Evolutionary conservation across 2,797 vertebrate species (phyloP).

Genomic region (Halcyon chelicuti): DNA sequence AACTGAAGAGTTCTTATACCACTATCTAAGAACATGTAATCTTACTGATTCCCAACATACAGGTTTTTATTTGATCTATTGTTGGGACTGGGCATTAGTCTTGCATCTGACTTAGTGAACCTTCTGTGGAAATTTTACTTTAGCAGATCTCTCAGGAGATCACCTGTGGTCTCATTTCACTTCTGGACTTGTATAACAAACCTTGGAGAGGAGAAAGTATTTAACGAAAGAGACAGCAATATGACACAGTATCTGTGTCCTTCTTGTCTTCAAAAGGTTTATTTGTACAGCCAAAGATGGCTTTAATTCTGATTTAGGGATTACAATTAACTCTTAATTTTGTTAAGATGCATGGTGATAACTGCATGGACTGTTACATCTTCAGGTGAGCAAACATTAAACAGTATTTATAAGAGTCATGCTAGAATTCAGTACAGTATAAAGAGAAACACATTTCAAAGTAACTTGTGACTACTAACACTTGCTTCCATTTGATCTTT

Average conservation of each 20-base stretch:
- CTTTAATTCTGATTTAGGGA: neutral
- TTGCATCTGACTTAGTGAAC: neutral
- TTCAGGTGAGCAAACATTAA: neutral
- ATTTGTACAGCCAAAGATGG: neutral
- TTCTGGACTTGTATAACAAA: neutral
- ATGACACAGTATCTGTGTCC: neutral
- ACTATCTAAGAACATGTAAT: neutral
- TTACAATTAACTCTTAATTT: neutral
- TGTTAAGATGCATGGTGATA: neutral
- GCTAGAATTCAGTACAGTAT: neutral
- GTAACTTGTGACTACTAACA: neutral
- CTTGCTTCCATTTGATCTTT: constrained; percentile 51
- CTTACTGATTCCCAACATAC: neutral
- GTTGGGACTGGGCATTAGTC: neutral
- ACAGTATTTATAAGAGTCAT: neutral
- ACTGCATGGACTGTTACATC: neutral
- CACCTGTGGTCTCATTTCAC: neutral
- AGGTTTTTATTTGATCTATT: neutral
- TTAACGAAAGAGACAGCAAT: neutral
- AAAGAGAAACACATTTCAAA: constrained; percentile 3
- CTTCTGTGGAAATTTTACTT: neutral
- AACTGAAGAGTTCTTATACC: neutral
- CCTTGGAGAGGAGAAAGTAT: neutral
- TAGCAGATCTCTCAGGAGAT: neutral
- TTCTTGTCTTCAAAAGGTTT: neutral